phyloP scores from a whole-genome alignment of 2,113 vertebrate species.

The Fulmarus glacialis region DNA sequence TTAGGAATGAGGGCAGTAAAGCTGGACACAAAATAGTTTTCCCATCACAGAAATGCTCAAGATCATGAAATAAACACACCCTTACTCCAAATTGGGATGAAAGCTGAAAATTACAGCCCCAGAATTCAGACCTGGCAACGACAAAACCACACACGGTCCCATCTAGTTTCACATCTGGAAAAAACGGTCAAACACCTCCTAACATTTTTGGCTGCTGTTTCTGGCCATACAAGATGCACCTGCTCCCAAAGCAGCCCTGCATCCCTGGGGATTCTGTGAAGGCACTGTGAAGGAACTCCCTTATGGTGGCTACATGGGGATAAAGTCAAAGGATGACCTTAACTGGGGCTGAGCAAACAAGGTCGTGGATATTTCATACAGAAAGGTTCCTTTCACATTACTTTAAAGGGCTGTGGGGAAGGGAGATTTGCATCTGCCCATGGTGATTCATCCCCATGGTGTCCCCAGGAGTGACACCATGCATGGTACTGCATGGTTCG shows the following conservation, averaged over 20 bases:
- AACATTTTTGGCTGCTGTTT: not conserved
- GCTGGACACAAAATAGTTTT: not conserved
- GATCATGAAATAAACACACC: not conserved
- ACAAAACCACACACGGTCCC: not conserved
- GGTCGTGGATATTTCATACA: not conserved
- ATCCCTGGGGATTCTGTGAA: not conserved
- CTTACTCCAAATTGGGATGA: not conserved
- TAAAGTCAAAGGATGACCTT: not conserved
- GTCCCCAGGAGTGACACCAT: not conserved
- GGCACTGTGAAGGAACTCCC: not conserved
- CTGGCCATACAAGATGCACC: not conserved
- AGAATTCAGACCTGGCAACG: not conserved
- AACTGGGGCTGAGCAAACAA: not conserved
- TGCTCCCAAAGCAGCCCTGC: not conserved
- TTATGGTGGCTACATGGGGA: rapidly evolving
- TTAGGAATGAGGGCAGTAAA: not conserved
- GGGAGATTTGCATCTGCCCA: rapidly evolving
- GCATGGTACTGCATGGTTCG: rapidly evolving
- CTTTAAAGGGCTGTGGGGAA: not conserved
- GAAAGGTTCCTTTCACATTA: not conserved
- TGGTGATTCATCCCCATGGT: rapidly evolving
- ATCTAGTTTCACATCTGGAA: not conserved
- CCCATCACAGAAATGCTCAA: not conserved
- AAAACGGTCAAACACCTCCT: not conserved
- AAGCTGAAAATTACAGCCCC: not conserved